phyloP scores from a whole-genome alignment of 2,113 vertebrate genomes.

The Phrynocephalus versicolor region DNA sequence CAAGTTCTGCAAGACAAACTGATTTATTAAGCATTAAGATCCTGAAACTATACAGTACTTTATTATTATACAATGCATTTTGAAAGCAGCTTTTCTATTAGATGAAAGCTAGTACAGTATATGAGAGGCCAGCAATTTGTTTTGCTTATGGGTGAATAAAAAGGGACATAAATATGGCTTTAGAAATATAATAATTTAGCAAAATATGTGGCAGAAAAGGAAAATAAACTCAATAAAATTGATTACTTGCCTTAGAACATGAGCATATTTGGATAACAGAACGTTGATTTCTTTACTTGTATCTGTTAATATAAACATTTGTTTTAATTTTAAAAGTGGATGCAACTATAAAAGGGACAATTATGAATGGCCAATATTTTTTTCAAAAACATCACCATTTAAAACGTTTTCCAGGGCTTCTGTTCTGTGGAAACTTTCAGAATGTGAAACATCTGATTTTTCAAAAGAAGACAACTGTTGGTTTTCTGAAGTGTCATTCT shows the following conservation, averaged over 20 bases:
- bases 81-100: no score
- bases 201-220: not conserved
- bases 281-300: conserved; percentile 68
- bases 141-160: no score
- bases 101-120: no score
- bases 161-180: not conserved
- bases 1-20: no score
- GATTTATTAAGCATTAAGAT: no score
- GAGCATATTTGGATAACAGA: conserved; percentile 66
- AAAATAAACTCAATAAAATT: not conserved
- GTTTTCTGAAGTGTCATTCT: conserved; percentile 60
- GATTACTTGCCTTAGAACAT: conserved; percentile 68
- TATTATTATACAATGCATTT: no score
- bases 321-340: not conserved
- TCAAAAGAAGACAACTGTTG: conserved; percentile 44
- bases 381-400: conserved; percentile 58
- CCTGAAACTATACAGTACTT: no score
- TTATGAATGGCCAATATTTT: not conserved
- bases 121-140: no score
- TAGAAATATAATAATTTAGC: not conserved
- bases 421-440: conserved; percentile 56
- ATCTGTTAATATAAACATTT: conserved; percentile 61
- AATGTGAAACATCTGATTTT: conserved; percentile 51
- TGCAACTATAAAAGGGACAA: conserved; percentile 16
- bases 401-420: conserved; percentile 63